These are phyloP conservation scores for Caenorhabditis wallacei DNA, from an alignment of 2,888 invertebrate species.

Conservation along the genomic window DNA sequence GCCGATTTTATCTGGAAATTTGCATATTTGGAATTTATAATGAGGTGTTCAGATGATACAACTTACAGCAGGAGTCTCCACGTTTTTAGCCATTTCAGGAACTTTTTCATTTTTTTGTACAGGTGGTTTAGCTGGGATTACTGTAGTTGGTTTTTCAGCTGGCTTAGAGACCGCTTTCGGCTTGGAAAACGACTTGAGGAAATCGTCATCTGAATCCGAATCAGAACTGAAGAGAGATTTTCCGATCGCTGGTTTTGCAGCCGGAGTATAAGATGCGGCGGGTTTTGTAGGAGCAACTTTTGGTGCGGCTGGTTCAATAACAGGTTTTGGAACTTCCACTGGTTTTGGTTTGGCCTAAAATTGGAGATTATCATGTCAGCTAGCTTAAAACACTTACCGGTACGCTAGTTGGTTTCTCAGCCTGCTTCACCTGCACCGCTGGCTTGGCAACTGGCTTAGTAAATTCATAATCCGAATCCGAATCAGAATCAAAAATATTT, in stretches of 20 bases:
- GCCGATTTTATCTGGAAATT: slow-evolving; percentile 3
- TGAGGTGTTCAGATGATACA: background rate
- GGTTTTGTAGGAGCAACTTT: background rate
- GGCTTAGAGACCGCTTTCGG: background rate
- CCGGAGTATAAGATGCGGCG: background rate
- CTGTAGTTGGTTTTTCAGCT: slow-evolving; percentile 6
- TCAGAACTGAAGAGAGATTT: slow-evolving; percentile 41
- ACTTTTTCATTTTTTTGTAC: background rate
- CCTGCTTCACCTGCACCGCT: background rate
- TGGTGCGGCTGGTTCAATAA: background rate
- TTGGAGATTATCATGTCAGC: too few species aligned
- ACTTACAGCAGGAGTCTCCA: background rate
- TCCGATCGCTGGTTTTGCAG: background rate
- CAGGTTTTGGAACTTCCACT: too few species aligned
- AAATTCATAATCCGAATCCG: slow-evolving; percentile 1
- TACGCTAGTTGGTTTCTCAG: background rate
- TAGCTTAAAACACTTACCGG: too few species aligned
- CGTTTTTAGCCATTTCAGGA: slow-evolving; percentile 9
- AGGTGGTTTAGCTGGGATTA: background rate
- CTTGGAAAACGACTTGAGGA: slow-evolving; percentile 16
- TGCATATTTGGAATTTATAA: background rate
- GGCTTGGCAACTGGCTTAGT: background rate
- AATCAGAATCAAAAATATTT: slow-evolving; percentile 27
- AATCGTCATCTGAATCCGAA: slow-evolving; percentile 40
- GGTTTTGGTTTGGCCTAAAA: too few species aligned